A percentile compares a stretch with the other conserved stretches of the same genome.
Evolutionary conservation across 2,888 invertebrate genomes (phyloP).

Genomic region (Seira musarum): DNA sequence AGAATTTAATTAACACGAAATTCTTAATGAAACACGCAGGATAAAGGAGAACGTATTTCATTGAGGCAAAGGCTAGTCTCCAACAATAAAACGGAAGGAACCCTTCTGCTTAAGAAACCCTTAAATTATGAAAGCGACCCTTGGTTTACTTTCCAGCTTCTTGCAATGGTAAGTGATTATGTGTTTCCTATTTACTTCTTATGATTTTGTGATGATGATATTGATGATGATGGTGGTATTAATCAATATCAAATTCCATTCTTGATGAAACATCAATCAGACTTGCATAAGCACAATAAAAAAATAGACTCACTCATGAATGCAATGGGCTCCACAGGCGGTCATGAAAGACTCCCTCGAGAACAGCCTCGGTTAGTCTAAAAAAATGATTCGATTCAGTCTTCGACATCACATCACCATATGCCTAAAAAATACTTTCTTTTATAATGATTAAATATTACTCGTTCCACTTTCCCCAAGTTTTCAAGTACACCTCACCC

Average conservation of each 20-base stretch:
- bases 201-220: too few species aligned
- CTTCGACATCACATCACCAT: neutral
- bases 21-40: slow-evolving; percentile 58
- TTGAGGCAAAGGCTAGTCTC: slow-evolving; percentile 76
- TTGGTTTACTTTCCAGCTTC: slow-evolving; percentile 88
- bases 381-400: too few species aligned
- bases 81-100: slow-evolving; percentile 84
- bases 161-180: slow-evolving; percentile 84
- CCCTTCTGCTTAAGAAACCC: slow-evolving; percentile 83
- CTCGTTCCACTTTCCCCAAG: slow-evolving; percentile 34
- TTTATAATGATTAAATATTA: slow-evolving; percentile 13
- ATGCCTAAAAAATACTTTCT: neutral
- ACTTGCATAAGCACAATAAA: neutral
- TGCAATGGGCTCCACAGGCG: neutral
- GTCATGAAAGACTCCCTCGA: neutral
- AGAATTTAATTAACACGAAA: neutral
- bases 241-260: neutral
- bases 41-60: slow-evolving; percentile 64
- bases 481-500: slow-evolving; percentile 28
- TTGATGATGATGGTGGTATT: neutral
- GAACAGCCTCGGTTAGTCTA: too few species aligned
- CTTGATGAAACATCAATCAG: neutral
- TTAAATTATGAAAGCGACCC: slow-evolving; percentile 92
- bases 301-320: neutral
- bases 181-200: too few species aligned